Percentiles rank a stretch among this genome's conserved stretches.
These are phyloP conservation scores for Sesia apiformis DNA, from an alignment of 2,888 invertebrate species.

Conservation along the genomic window DNA sequence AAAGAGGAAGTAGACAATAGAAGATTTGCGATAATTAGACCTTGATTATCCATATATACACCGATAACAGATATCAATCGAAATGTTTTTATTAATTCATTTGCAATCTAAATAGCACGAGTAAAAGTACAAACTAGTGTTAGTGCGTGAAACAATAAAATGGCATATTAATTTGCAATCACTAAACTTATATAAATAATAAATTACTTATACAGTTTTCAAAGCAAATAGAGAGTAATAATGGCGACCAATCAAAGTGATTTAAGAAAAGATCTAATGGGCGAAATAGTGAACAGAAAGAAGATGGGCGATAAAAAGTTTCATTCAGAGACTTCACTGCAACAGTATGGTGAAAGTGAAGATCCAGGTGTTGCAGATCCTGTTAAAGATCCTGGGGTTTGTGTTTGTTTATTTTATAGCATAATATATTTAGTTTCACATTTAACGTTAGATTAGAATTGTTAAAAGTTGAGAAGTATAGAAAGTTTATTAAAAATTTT, in stretches of 20 bases:
- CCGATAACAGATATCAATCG: conserved; percentile 42
- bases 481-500: too few relatives aligned
- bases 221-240: conserved; percentile 7
- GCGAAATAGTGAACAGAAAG: conserved; percentile 44
- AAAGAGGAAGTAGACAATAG: conserved; percentile 17
- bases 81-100: conserved; percentile 47
- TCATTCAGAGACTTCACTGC: conserved; percentile 59
- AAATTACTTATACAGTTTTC: background rate
- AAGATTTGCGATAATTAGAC: conserved; percentile 32
- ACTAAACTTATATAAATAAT: background rate
- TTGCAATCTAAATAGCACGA: conserved; percentile 47
- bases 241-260: conserved; percentile 27
- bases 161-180: background rate
- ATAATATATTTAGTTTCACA: too few relatives aligned
- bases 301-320: conserved; percentile 54
- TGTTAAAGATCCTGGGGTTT: conserved; percentile 46
- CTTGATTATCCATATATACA: conserved; percentile 24
- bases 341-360: conserved; percentile 39
- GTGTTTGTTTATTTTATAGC: conserved; percentile 11
- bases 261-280: conserved; percentile 32
- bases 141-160: background rate
- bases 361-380: conserved; percentile 12
- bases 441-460: too few relatives aligned
- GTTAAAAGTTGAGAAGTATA: too few relatives aligned
- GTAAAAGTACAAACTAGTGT: background rate